Percentiles rank a stretch among this genome's conserved stretches.
phyloP scores from a whole-genome alignment of 2,113 vertebrate genomes.

The Chrysemys picta region DNA sequence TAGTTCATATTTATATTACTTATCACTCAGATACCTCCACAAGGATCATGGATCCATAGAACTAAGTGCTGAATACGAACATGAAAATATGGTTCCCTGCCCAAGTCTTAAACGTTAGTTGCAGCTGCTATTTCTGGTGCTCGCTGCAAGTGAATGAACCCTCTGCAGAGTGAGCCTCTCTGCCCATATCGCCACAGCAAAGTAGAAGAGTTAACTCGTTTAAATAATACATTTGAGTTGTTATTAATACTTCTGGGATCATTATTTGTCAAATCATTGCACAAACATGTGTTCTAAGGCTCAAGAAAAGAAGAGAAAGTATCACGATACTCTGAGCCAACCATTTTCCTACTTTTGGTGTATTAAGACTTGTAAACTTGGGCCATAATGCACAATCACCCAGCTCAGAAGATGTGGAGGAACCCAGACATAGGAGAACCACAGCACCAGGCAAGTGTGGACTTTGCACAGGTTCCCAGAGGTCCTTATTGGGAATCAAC shows the following conservation, averaged over 20 bases:
- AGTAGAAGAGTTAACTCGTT: not conserved
- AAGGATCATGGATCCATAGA: not conserved
- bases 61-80: not conserved
- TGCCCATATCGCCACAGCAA: not conserved
- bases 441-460: not conserved
- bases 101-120: not conserved
- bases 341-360: not conserved
- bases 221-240: not conserved
- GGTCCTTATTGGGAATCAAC: not conserved
- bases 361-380: not conserved
- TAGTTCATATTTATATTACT: not conserved
- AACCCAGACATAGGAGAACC: not conserved
- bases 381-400: not conserved
- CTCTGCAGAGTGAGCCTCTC: not conserved
- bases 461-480: not conserved
- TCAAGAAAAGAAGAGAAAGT: not conserved
- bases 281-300: not conserved
- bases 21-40: not conserved
- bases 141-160: not conserved
- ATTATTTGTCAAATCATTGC: not conserved
- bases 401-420: not conserved
- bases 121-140: not conserved
- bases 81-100: not conserved
- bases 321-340: not conserved
- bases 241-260: not conserved